Conservation (phyloP, 2,888 invertebrate genomes). For the Euzophera pinguis region DNA sequence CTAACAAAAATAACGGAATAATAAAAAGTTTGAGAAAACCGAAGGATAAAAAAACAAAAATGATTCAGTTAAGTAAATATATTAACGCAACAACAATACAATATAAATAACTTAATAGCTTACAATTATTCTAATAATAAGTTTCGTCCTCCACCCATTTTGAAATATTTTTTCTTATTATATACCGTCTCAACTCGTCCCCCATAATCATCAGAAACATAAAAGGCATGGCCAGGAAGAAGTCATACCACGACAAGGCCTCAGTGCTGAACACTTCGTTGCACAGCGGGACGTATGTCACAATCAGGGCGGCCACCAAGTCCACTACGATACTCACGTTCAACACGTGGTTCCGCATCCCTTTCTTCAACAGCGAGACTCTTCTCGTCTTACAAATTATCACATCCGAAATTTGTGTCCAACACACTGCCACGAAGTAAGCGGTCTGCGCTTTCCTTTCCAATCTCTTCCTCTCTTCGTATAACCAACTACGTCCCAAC, state of each 20-base stretch:
- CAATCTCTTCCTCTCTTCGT: slow-evolving; percentile 82
- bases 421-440: slow-evolving; percentile 88
- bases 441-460: slow-evolving; percentile 89
- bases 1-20: too few species aligned
- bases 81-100: not conserved
- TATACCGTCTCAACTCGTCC: slow-evolving; percentile 86
- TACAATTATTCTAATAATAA: slow-evolving; percentile 78
- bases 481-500: slow-evolving; percentile 88
- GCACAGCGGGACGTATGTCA: slow-evolving; percentile 85
- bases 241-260: slow-evolving; percentile 83
- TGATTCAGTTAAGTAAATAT: not conserved
- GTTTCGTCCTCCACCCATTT: slow-evolving; percentile 88
- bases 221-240: slow-evolving; percentile 86
- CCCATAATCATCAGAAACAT: slow-evolving; percentile 85
- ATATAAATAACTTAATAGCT: not conserved
- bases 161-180: slow-evolving; percentile 83
- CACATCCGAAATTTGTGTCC: slow-evolving; percentile 88
- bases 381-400: slow-evolving; percentile 89
- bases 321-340: slow-evolving; percentile 82
- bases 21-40: too few species aligned
- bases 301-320: slow-evolving; percentile 81
- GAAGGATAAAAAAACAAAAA: not conserved
- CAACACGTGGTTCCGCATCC: slow-evolving; percentile 85
- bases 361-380: slow-evolving; percentile 86
- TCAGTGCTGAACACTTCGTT: slow-evolving; percentile 85